Base-by-base conservation (phyloP, 2,888 invertebrate species). In the Pogonocherus hispidulus region DNA sequence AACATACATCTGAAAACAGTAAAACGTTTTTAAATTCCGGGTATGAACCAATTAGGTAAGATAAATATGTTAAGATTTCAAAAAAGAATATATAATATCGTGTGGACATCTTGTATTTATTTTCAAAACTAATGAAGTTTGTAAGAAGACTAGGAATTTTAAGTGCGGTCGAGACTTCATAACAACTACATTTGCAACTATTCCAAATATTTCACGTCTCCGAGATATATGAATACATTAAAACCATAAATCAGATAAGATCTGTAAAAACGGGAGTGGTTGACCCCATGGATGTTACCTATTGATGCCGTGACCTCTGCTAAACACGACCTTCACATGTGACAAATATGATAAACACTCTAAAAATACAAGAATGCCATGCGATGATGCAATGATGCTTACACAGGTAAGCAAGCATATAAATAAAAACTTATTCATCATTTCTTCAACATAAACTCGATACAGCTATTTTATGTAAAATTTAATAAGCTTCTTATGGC, bases 371-470 rank as follows among this genome's bases (percentile, higher is more conserved):
- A n/a, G 62, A 35, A 16, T 35, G n/a, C n/a, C n/a, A 27, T 19
- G 32, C 23, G 51, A 37, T 51, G 51, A 51, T 51, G 62, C 27
- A 62, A 51, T 37, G n/a, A n/a, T n/a, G n/a, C n/a, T n/a, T n/a
- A 27, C 16, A 16, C 41, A 41, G 16, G 23, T 27, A 27, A 22
- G 22, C 14, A 46, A 41, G 22, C 32, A 60, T 32, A 47, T 49
- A 16, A 62, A 37, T n/a, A 46, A 11, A 23, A 57, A 41, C 1
- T 41, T 19, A 37, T 11, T 19, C 20, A 57, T 46, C 57, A 57
- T 14, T 44, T 57, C 44, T 16, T 22, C 11, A 41, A 44, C 56
- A 41, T 44, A n/a, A 55, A 20, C 6, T 5, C 22, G 9, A 11
- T 5, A 22, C 6, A 11, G 16, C 9, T 32, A n/a, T 32, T 35